These are phyloP conservation scores for Aplodontia rufa DNA, from an alignment of 2,113 vertebrate species.

Conservation along the genomic window DNA sequence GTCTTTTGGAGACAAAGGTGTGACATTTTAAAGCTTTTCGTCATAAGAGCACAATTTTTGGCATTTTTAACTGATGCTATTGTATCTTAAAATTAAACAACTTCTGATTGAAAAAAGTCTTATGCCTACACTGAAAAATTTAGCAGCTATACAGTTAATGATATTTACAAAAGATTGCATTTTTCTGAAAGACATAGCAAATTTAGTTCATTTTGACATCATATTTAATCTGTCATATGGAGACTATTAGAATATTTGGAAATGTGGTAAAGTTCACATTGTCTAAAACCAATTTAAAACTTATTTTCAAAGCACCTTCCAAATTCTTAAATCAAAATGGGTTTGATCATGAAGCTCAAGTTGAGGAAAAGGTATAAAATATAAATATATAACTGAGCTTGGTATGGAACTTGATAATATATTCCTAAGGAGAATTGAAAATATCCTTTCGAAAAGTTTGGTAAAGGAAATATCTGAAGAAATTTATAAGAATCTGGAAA, in stretches of 20 bases:
- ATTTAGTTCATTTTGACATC: neutral
- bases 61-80: constrained; percentile 89
- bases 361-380: neutral
- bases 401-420: neutral
- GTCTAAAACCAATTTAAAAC: neutral
- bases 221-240: neutral
- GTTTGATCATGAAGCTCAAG: neutral
- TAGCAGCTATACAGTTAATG: neutral
- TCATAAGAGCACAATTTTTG: constrained; percentile 96
- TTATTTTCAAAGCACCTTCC: neutral
- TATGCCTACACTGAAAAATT: neutral
- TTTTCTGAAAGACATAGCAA: neutral
- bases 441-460: constrained; percentile 5
- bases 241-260: neutral
- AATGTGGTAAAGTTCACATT: neutral
- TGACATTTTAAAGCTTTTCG: constrained; percentile 94
- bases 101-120: constrained; percentile 79
- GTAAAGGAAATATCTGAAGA: neutral
- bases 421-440: neutral
- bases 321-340: constrained; percentile 2
- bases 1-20: constrained; percentile 88
- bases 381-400: neutral
- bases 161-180: neutral
- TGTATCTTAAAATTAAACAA: constrained; percentile 87
- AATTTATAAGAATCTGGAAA: constrained; percentile 19